A percentile compares a stretch with the other conserved stretches of the same genome.
Evolutionary conservation across 2,888 invertebrate genomes (phyloP).

Genomic region (Sycophila texana): DNA sequence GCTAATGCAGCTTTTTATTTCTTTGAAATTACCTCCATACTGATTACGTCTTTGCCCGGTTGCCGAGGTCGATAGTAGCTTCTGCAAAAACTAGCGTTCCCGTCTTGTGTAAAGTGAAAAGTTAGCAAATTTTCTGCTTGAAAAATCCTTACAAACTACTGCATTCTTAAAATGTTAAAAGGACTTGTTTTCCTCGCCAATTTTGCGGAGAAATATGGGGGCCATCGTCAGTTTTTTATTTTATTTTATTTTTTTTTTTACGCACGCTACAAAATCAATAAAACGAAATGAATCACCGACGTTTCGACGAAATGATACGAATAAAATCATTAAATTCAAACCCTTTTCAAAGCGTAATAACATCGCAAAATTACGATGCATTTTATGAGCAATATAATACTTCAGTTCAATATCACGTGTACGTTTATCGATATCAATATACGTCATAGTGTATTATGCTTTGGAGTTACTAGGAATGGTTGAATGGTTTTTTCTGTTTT

Average conservation of each 20-base stretch:
- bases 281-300: slow-evolving; percentile 2
- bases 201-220: neutral
- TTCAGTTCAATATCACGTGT: slow-evolving; percentile 14
- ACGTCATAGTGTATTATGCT: neutral
- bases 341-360: slow-evolving; percentile 9
- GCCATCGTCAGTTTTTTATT: neutral
- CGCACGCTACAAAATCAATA: neutral
- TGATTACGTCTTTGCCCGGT: slow-evolving; percentile 37
- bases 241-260: no score
- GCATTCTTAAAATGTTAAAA: neutral
- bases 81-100: slow-evolving; percentile 24
- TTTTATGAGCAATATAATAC: slow-evolving; percentile 23
- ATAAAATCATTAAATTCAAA: neutral
- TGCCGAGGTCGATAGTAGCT: neutral
- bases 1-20: slow-evolving; percentile 40
- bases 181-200: neutral
- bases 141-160: neutral
- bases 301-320: no score
- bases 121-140: slow-evolving; percentile 18
- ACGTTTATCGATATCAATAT: slow-evolving; percentile 20
- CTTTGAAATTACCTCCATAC: slow-evolving; percentile 37
- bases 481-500: no score
- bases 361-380: neutral
- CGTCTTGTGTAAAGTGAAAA: slow-evolving; percentile 25
- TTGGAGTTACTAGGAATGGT: slow-evolving; percentile 11